These are phyloP conservation scores for Rotaria socialis DNA, from an alignment of 2,888 invertebrate species.

Conservation along the genomic window DNA sequence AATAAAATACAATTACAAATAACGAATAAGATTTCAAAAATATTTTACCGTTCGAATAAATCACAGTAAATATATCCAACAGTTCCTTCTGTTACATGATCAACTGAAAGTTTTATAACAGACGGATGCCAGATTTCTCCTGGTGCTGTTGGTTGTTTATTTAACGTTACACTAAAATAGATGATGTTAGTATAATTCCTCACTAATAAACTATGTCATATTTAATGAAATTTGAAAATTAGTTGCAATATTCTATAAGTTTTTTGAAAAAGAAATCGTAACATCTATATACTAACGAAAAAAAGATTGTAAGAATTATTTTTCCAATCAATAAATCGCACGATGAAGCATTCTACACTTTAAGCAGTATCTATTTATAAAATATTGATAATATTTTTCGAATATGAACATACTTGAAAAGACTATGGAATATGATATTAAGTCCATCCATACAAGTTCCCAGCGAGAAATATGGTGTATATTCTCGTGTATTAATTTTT, in stretches of 20 bases:
- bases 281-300: too few species aligned
- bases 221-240: too few species aligned
- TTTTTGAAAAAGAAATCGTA: too few species aligned
- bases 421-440: conserved; percentile 75
- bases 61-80: conserved; percentile 86
- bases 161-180: conserved; percentile 68
- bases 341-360: too few species aligned
- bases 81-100: conserved; percentile 36
- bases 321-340: too few species aligned
- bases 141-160: conserved; percentile 69
- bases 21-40: background rate
- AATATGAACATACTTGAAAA: conserved; percentile 63
- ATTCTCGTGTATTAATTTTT: background rate
- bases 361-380: too few species aligned
- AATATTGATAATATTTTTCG: too few species aligned
- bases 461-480: conserved; percentile 68
- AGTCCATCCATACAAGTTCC: conserved; percentile 94
- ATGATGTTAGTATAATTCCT: background rate
- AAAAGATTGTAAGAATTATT: too few species aligned
- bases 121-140: conserved; percentile 83
- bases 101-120: conserved; percentile 77
- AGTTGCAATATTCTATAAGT: too few species aligned
- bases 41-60: conserved; percentile 69
- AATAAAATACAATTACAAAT: background rate
- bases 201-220: too few species aligned